Percentiles rank a stretch among this genome's conserved stretches.
Conservation (phyloP, 2,113 vertebrate genomes). For the Cebus imitator region DNA sequence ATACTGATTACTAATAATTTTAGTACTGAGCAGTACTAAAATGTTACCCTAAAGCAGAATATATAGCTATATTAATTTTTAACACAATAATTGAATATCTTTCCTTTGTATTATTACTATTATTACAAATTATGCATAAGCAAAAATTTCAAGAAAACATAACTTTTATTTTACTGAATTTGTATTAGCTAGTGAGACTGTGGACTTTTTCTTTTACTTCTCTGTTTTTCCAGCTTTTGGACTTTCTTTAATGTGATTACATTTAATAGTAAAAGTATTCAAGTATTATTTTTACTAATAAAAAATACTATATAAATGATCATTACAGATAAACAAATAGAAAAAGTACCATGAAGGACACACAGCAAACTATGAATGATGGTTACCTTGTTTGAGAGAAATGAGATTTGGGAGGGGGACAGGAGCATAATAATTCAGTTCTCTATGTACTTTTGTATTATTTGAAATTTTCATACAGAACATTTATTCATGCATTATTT, state of each 20-base stretch:
- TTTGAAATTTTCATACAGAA: conserved; percentile 44
- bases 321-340: background rate
- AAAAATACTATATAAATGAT: background rate
- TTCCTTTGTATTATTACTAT: background rate
- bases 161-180: background rate
- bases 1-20: background rate
- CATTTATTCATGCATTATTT: conserved; percentile 65
- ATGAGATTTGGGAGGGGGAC: background rate
- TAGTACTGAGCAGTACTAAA: background rate
- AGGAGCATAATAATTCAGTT: background rate
- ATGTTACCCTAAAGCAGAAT: background rate
- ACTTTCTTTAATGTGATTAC: background rate
- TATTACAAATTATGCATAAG: background rate
- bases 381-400: background rate
- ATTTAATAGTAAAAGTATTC: background rate
- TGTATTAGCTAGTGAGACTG: background rate
- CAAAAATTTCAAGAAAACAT: background rate
- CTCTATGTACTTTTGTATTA: background rate
- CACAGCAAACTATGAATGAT: background rate
- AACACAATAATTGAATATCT: background rate
- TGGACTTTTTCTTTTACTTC: background rate
- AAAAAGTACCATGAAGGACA: background rate
- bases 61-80: background rate
- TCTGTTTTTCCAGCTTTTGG: background rate
- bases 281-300: no score